Evolutionary conservation across 2,888 invertebrate genomes (phyloP).

Genomic region (Epicampocera succincta): DNA sequence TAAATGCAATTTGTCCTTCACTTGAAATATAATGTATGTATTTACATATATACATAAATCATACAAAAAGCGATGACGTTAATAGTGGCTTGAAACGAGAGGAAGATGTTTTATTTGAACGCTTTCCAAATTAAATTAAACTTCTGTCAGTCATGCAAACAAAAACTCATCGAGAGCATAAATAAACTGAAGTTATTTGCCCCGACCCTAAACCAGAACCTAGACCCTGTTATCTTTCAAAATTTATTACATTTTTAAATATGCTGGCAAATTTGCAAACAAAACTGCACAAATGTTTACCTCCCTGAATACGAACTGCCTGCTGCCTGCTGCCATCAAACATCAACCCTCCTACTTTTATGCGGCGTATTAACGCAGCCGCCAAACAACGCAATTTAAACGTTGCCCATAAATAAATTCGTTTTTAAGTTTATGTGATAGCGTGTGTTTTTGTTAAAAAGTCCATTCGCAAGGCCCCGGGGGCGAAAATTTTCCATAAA

Average conservation of each 20-base stretch:
- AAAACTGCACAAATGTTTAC: slow-evolving; percentile 14
- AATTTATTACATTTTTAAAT: slow-evolving; percentile 25
- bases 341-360: slow-evolving; percentile 44
- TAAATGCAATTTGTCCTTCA: slow-evolving; percentile 46
- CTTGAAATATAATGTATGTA: slow-evolving; percentile 22
- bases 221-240: slow-evolving; percentile 46
- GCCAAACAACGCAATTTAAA: slow-evolving; percentile 23
- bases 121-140: slow-evolving; percentile 46
- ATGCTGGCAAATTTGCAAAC: slow-evolving; percentile 25
- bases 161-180: slow-evolving; percentile 13
- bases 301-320: slow-evolving; percentile 19
- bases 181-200: slow-evolving; percentile 23
- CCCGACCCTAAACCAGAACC: slow-evolving; percentile 40
- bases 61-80: slow-evolving; percentile 33
- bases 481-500: slow-evolving; percentile 32
- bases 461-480: slow-evolving; percentile 28
- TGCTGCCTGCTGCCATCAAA: slow-evolving; percentile 25
- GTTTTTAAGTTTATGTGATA: slow-evolving; percentile 8
- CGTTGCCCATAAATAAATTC: slow-evolving; percentile 24
- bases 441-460: slow-evolving; percentile 14
- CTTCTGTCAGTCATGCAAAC: slow-evolving; percentile 32
- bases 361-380: background rate
- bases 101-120: slow-evolving; percentile 35
- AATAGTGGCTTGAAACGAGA: slow-evolving; percentile 21
- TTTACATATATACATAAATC: slow-evolving; percentile 23